Percentiles rank a stretch among this genome's conserved stretches.
Conservation (phyloP, 2,888 invertebrate genomes). For the Ypsolopha scabrella region DNA sequence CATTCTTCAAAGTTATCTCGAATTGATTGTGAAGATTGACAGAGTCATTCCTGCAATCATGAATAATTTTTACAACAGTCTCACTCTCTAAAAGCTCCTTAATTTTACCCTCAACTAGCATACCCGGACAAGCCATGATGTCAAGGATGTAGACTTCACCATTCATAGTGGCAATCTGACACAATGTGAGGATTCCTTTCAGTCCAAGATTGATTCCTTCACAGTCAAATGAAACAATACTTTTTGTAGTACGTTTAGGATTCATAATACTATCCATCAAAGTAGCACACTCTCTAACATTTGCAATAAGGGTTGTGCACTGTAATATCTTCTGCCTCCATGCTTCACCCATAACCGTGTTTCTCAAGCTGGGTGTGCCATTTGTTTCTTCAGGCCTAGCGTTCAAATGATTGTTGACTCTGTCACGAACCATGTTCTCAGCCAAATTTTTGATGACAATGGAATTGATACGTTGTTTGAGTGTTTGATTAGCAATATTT, state of each 20-base stretch:
- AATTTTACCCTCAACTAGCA: slow-evolving; percentile 83
- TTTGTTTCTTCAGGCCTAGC: slow-evolving; percentile 54
- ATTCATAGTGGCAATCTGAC: slow-evolving; percentile 85
- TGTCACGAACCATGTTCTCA: slow-evolving; percentile 78
- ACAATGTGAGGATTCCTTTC: slow-evolving; percentile 88
- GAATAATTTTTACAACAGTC: slow-evolving; percentile 88
- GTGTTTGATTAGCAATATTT: slow-evolving; percentile 77
- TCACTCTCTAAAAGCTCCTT: slow-evolving; percentile 84
- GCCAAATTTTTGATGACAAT: slow-evolving; percentile 90
- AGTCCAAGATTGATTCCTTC: slow-evolving; percentile 93
- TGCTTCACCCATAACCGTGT: slow-evolving; percentile 73
- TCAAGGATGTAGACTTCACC: slow-evolving; percentile 91
- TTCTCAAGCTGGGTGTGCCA: slow-evolving; percentile 49
- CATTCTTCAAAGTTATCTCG: slow-evolving; percentile 83
- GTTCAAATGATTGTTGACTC: slow-evolving; percentile 60
- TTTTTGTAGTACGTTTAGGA: slow-evolving; percentile 63
- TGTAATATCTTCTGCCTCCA: slow-evolving; percentile 87
- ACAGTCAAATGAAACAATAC: slow-evolving; percentile 87
- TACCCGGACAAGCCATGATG: slow-evolving; percentile 84
- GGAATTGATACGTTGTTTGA: slow-evolving; percentile 90
- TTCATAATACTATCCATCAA: slow-evolving; percentile 81
- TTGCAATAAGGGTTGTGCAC: slow-evolving; percentile 84
- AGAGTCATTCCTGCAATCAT: slow-evolving; percentile 93
- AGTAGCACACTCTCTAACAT: slow-evolving; percentile 81
- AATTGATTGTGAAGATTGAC: slow-evolving; percentile 89